These are phyloP conservation scores for Bathynomus jamesi DNA, from an alignment of 1,140 invertebrate genomes.

Conservation along the genomic window DNA sequence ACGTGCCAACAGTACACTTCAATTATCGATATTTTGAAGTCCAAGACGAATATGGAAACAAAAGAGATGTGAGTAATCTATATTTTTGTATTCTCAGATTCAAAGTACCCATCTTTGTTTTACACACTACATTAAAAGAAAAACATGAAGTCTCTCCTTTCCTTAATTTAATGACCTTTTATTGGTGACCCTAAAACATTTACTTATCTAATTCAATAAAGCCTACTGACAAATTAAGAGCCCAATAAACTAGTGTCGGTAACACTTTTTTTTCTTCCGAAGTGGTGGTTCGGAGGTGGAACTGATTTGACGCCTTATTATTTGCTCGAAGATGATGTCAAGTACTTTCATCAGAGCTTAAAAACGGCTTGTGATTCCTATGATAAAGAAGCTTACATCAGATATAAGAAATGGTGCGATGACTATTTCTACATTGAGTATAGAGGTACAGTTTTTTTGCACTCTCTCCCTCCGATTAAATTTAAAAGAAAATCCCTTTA, in stretches of 20 bases:
- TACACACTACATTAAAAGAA: too few relatives aligned
- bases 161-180: too few relatives aligned
- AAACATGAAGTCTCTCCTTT: too few relatives aligned
- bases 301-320: slow-evolving; percentile 95
- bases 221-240: too few relatives aligned
- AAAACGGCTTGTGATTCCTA: slow-evolving; percentile 86
- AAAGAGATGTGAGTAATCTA: slow-evolving; percentile 42
- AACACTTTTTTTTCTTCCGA: too few relatives aligned
- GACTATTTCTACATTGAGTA: slow-evolving; percentile 86
- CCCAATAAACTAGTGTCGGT: too few relatives aligned
- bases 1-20: slow-evolving; percentile 94
- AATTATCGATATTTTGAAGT: slow-evolving; percentile 98
- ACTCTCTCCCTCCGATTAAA: too few relatives aligned
- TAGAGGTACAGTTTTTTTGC: slow-evolving; percentile 51
- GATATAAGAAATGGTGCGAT: slow-evolving; percentile 96
- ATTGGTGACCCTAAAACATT: too few relatives aligned
- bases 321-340: slow-evolving; percentile 74
- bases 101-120: too few relatives aligned
- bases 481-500: too few relatives aligned
- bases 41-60: slow-evolving; percentile 59
- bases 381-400: slow-evolving; percentile 66
- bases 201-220: too few relatives aligned
- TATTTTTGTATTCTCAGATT: too few relatives aligned
- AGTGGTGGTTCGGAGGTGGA: slow-evolving; percentile 92
- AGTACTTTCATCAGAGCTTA: slow-evolving; percentile 76